These are phyloP conservation scores for Eulemur rufifrons DNA, from an alignment of 2,113 vertebrate genomes.

Conservation along the genomic window DNA sequence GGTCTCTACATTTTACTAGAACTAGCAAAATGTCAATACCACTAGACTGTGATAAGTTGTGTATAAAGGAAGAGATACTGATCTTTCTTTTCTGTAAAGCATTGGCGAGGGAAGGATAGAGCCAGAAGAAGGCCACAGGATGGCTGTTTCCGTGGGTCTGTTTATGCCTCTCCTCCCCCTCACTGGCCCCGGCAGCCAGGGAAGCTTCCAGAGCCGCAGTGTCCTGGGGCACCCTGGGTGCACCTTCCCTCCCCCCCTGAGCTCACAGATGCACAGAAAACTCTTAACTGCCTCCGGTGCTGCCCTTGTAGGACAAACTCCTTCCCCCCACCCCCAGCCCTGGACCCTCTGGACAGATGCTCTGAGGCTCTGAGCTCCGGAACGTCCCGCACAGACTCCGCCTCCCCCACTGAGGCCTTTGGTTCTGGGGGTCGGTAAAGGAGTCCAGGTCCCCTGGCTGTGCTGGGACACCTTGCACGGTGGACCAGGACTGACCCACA, in stretches of 20 bases:
- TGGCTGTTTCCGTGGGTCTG: not conserved
- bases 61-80: not conserved
- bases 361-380: not conserved
- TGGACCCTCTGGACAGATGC: not conserved
- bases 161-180: not conserved
- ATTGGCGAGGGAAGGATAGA: too few relatives aligned
- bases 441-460: not conserved
- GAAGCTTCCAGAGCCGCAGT: not conserved
- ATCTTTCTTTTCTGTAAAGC: too few relatives aligned
- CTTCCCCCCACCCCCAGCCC: not conserved
- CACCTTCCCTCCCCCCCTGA: not conserved
- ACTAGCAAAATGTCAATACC: not conserved
- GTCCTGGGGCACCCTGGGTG: not conserved
- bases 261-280: not conserved
- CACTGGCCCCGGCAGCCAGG: not conserved
- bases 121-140: too few relatives aligned
- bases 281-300: rapidly evolving
- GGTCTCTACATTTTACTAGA: not conserved
- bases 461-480: too few relatives aligned
- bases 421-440: not conserved
- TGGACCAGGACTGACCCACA: not conserved
- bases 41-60: not conserved
- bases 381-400: rapidly evolving
- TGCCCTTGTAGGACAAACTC: not conserved
- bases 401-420: not conserved